phyloP scores from a whole-genome alignment of 2,113 vertebrate genomes.

The Gulo gulo region DNA sequence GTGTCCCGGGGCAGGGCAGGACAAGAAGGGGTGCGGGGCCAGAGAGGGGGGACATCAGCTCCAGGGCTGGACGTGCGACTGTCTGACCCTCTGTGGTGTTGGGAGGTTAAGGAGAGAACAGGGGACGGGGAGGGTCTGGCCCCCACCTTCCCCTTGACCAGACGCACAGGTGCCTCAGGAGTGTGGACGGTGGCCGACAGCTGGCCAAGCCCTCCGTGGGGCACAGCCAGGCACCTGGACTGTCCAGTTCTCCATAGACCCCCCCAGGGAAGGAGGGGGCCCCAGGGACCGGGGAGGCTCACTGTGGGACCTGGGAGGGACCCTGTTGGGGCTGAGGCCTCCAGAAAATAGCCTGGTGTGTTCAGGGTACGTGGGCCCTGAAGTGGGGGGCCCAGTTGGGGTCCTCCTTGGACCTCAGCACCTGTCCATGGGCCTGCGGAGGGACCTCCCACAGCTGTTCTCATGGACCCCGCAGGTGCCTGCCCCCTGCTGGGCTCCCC shows the following conservation, averaged over 20 bases:
- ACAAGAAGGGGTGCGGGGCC: not conserved
- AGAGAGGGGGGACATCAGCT: not conserved
- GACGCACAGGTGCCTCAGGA: rapidly evolving
- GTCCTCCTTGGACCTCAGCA: not conserved
- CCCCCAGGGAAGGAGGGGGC: not conserved
- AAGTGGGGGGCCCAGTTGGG: rapidly evolving
- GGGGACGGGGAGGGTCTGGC: not conserved
- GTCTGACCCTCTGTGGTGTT: not conserved
- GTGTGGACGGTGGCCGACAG: not conserved
- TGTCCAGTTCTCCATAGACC: not conserved
- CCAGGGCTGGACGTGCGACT: not conserved
- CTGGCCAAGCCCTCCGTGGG: too few species aligned
- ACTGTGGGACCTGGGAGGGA: not conserved
- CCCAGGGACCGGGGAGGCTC: not conserved
- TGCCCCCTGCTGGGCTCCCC: not conserved
- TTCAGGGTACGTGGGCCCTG: not conserved
- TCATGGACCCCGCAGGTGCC: not conserved
- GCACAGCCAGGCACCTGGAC: too few species aligned
- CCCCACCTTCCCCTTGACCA: not conserved
- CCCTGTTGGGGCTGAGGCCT: not conserved
- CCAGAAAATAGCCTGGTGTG: rapidly evolving
- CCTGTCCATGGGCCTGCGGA: not conserved
- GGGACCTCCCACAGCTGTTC: not conserved
- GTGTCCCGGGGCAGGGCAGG: not conserved
- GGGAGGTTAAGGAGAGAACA: not conserved